Conservation (phyloP, 2,888 invertebrate genomes). For the Rhagophthalmus giganteus region DNA sequence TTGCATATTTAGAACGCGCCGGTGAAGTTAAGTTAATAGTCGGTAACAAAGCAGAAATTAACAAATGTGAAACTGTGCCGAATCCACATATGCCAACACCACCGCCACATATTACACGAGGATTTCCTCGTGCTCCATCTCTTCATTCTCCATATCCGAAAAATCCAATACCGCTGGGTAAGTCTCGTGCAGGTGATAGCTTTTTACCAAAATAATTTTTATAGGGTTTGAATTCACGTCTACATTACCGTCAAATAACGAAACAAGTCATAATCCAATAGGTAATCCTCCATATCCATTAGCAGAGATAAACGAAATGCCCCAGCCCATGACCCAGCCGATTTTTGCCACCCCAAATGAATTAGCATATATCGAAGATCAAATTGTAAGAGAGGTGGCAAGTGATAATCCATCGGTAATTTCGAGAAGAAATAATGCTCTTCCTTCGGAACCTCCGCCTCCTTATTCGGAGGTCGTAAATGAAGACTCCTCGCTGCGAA, state of each 20-base stretch:
- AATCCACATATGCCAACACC: background rate
- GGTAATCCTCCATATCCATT: background rate
- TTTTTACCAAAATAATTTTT: background rate
- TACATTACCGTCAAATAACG: background rate
- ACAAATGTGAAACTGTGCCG: background rate
- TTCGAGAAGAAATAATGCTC: background rate
- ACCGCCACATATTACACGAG: background rate
- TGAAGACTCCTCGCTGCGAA: background rate
- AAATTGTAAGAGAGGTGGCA: constrained; percentile 6
- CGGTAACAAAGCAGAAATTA: background rate
- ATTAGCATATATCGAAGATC: constrained; percentile 6
- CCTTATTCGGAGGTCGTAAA: background rate
- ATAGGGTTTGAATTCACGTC: background rate
- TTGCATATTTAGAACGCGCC: background rate
- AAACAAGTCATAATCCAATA: background rate
- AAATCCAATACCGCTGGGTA: background rate
- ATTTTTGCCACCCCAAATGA: constrained; percentile 2
- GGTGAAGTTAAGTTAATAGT: background rate
- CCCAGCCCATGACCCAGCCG: background rate
- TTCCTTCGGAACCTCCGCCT: background rate
- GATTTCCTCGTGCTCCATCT: background rate
- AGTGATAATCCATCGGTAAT: background rate
- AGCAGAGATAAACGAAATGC: background rate
- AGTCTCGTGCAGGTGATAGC: background rate
- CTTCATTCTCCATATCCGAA: background rate